These are phyloP conservation scores for Emmelina monodactyla DNA, from an alignment of 2,888 invertebrate species.

Conservation along the genomic window DNA sequence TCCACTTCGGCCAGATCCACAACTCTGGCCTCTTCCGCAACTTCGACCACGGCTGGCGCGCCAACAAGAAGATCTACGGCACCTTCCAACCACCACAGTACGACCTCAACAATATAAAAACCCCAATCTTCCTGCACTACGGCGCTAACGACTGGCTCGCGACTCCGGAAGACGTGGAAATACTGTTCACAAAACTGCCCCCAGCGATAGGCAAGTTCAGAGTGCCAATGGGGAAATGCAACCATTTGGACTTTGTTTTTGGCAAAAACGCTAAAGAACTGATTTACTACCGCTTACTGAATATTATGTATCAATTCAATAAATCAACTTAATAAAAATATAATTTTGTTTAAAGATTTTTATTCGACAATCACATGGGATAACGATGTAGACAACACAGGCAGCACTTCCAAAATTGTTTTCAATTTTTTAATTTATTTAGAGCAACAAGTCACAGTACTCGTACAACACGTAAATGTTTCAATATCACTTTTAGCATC, in stretches of 20 bases:
- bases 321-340: too few relatives aligned
- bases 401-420: too few relatives aligned
- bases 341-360: too few relatives aligned
- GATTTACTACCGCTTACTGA: slow-evolving; percentile 61
- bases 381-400: too few relatives aligned
- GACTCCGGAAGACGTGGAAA: slow-evolving; percentile 45
- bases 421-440: too few relatives aligned
- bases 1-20: slow-evolving; percentile 58
- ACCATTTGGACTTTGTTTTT: slow-evolving; percentile 67
- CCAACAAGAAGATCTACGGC: slow-evolving; percentile 52
- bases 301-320: slow-evolving; percentile 48
- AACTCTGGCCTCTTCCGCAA: slow-evolving; percentile 51
- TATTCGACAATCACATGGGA: too few relatives aligned
- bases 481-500: too few relatives aligned
- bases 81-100: slow-evolving; percentile 56
- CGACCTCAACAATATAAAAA: slow-evolving; percentile 42
- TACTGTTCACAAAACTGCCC: slow-evolving; percentile 39
- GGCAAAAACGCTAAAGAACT: slow-evolving; percentile 64
- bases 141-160: slow-evolving; percentile 61
- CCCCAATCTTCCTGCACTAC: slow-evolving; percentile 60
- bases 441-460: too few relatives aligned
- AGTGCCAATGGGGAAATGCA: slow-evolving; percentile 51
- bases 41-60: slow-evolving; percentile 52
- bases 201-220: slow-evolving; percentile 49
- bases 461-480: too few relatives aligned